A percentile compares a stretch with the other conserved stretches of the same genome.
Conservation (phyloP, 2,797 vertebrate genomes). For the Megaceryle alcyon region DNA sequence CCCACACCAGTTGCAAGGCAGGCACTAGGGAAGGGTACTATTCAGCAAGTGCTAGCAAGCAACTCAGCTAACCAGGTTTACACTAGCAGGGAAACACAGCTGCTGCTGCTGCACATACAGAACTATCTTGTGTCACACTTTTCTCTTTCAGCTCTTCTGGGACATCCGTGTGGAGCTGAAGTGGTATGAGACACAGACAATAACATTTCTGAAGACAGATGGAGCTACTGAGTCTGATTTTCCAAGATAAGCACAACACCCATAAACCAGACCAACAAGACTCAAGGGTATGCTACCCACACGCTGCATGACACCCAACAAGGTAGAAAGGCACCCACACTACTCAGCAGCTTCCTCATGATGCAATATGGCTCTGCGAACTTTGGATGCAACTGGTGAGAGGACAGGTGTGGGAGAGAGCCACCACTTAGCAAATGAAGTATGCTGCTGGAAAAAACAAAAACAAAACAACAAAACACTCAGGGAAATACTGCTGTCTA, state of each 20-base stretch:
- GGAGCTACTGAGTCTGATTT: neutral
- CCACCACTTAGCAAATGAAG: neutral
- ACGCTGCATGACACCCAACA: neutral
- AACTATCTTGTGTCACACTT: neutral
- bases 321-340: neutral
- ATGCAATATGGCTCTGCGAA: constrained; percentile 11
- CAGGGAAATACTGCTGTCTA: neutral
- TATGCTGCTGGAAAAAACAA: neutral
- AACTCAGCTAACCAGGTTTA: neutral
- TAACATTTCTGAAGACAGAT: neutral
- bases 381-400: neutral
- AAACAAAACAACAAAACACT: neutral
- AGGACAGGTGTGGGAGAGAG: neutral
- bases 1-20: neutral
- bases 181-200: neutral
- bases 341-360: constrained; percentile 11
- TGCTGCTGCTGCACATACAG: neutral
- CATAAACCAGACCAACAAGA: constrained; percentile 45
- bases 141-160: neutral
- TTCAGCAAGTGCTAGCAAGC: neutral
- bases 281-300: neutral
- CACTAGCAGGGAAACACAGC: neutral
- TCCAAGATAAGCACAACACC: constrained; percentile 25
- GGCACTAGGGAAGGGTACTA: neutral
- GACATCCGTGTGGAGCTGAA: neutral